Conservation (phyloP, 2,797 vertebrate genomes). For the Coluber constrictor region DNA sequence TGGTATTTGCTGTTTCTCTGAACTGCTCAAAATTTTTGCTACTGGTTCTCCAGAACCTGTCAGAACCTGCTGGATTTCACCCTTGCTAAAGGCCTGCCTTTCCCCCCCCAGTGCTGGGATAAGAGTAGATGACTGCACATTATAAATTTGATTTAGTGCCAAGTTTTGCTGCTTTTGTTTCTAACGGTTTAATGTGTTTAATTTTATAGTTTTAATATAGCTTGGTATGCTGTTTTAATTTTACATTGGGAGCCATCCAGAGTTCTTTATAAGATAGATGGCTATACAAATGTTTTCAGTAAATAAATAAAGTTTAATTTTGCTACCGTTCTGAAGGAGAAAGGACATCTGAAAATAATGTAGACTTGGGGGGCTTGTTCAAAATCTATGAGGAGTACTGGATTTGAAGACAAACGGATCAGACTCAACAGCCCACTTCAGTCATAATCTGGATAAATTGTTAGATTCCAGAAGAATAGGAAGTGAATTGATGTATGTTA, state of each 20-base stretch:
- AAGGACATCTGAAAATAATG: not conserved
- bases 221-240: not conserved
- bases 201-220: not conserved
- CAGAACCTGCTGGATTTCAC: too few species aligned
- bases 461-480: not conserved
- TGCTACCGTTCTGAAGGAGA: not conserved
- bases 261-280: not conserved
- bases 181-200: not conserved
- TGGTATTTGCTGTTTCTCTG: too few species aligned
- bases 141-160: not conserved
- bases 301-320: not conserved
- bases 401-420: not conserved
- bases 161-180: not conserved
- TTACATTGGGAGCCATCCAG: not conserved
- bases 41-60: too few species aligned
- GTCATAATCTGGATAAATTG: not conserved
- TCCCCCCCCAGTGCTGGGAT: not conserved
- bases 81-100: not conserved
- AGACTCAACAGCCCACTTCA: not conserved
- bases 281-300: not conserved
- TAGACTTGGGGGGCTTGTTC: not conserved
- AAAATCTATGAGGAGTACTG: not conserved
- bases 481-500: not conserved
- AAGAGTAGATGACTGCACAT: not conserved
- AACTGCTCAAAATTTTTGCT: too few species aligned